Evolutionary conservation across 53 echinoderm and acorn worm genomes (phyloP), one percentile per base, ranked within the genome.

Genomic region (Paelopatides confundens): DNA sequence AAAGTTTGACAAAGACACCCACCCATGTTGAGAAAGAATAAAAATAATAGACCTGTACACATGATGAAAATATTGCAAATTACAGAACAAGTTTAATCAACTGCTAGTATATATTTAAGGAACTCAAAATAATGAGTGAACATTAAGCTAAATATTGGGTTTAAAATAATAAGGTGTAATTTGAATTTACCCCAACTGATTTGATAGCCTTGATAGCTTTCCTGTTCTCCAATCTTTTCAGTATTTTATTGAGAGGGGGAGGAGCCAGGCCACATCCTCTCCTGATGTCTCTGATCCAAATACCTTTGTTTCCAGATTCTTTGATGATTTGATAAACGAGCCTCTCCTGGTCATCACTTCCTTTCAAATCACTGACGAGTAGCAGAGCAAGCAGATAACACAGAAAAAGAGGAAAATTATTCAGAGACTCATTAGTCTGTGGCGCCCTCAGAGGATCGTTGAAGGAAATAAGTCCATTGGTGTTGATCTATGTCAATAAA

Each of bases 131-230:
- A n/a, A n/a, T n/a, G n/a, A n/a, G n/a, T n/a, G n/a, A n/a, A n/a
- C n/a, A n/a, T n/a, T n/a, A n/a, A n/a, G n/a, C n/a, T n/a, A n/a
- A n/a, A n/a, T n/a, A n/a, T n/a, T n/a, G n/a, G n/a, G n/a, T n/a
- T n/a, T n/a, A n/a, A n/a, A n/a, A n/a, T n/a, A n/a, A n/a, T n/a
- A n/a, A n/a, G n/a, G n/a, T n/a, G n/a, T n/a, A 43, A 43, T 43
- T 10, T 43, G 43, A 43, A 0, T 43, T 90, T 54, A 96, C 96
- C 88, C 99, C 99, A 39, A 99, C 99, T 40, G 99, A 94, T 63
- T 99, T 99, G 77, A 99, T 93, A 4, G 99, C 99, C 43, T 99
- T 99, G 89, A 99, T 99, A 5, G 94, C 92, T 87, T 96, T 99
- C 62, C 88, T 91, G 82, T 94, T 99, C 85, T 99, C 99, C 31